phyloP scores from a whole-genome alignment of 2,888 invertebrate species.

The Hypselothyrea guttata region DNA sequence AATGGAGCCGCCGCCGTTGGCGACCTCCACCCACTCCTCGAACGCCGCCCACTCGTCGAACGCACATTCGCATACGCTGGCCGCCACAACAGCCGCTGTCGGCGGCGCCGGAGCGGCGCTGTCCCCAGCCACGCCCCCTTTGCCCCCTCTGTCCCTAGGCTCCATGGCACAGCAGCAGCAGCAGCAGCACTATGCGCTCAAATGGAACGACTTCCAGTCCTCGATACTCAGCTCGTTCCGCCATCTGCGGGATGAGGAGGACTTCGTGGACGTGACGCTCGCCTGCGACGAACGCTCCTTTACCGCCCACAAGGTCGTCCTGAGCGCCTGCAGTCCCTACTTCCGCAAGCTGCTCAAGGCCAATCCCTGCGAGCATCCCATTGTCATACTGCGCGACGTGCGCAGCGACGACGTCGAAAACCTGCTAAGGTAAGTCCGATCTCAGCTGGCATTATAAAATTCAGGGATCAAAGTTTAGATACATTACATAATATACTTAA shows the following conservation, averaged over 20 bases:
- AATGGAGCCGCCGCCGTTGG: conserved; percentile 83
- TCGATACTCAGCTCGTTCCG: conserved; percentile 95
- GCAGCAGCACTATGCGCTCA: conserved; percentile 93
- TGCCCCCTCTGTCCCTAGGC: conserved; percentile 26
- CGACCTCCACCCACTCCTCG: conserved; percentile 83
- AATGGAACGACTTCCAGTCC: conserved; percentile 97
- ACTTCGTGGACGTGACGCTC: conserved; percentile 95
- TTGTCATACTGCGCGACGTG: conserved; percentile 93
- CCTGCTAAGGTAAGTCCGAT: conserved; percentile 86
- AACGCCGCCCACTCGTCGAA: conserved; percentile 30
- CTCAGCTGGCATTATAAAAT: too few relatives aligned
- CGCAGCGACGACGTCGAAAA: conserved; percentile 93
- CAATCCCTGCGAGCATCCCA: conserved; percentile 95
- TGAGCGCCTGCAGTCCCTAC: conserved; percentile 96
- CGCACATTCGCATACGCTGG: conserved; percentile 54
- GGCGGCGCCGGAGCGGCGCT: conserved; percentile 62
- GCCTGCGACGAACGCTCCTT: conserved; percentile 95
- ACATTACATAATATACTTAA: too few relatives aligned
- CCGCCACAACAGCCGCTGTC: conserved; percentile 49
- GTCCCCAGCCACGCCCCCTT: conserved; percentile 62
- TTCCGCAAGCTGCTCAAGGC: conserved; percentile 93
- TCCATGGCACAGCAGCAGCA: conserved; percentile 18
- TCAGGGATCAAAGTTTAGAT: too few relatives aligned
- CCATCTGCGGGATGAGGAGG: conserved; percentile 93
- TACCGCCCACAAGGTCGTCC: conserved; percentile 94